phyloP scores from a whole-genome alignment of 2,888 invertebrate species.

The Pterobdella sp. region DNA sequence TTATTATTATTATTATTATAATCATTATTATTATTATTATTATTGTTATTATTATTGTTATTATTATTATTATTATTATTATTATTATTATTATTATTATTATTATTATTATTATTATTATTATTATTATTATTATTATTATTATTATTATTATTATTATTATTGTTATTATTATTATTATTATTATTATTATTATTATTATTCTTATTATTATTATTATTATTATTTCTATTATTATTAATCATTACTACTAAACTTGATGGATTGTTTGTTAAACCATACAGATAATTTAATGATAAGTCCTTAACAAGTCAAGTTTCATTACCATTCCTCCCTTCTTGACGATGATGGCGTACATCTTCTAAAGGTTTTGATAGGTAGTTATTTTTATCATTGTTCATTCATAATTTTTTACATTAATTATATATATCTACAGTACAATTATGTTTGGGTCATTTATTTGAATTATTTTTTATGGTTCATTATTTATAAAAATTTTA shows the following conservation, averaged over 20 bases:
- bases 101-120: slow-evolving; percentile 5
- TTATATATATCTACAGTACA: too few species aligned
- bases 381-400: too few species aligned
- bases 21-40: not conserved
- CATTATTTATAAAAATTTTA: too few species aligned
- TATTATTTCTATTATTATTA: slow-evolving; percentile 18
- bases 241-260: not conserved
- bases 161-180: slow-evolving; percentile 15
- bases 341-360: too few species aligned
- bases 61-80: not conserved
- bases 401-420: too few species aligned
- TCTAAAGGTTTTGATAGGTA: too few species aligned
- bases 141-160: slow-evolving; percentile 10
- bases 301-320: too few species aligned
- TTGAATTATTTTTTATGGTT: too few species aligned
- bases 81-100: slow-evolving; percentile 9
- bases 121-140: slow-evolving; percentile 9
- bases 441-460: too few species aligned
- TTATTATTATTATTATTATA: slow-evolving; percentile 1
- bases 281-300: too few species aligned
- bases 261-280: not conserved
- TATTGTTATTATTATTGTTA: slow-evolving; percentile 3
- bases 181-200: slow-evolving; percentile 4
- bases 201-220: not conserved
- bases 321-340: not conserved